These are phyloP conservation scores for Oncopeltus fasciatus DNA, from an alignment of 1,140 invertebrate species.

Conservation along the genomic window DNA sequence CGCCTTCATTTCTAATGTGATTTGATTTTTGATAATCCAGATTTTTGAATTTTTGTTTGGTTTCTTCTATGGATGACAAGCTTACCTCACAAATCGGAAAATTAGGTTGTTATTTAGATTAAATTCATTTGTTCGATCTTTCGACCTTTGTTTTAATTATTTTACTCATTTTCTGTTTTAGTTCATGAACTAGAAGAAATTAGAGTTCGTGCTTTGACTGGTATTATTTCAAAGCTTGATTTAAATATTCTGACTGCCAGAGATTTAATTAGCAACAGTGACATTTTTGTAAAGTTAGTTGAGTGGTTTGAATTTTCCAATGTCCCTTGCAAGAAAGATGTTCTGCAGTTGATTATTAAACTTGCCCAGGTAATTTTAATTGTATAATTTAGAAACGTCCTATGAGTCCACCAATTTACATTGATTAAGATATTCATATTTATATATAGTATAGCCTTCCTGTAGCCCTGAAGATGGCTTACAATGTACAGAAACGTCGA, in stretches of 20 bases:
- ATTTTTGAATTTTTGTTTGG: too few species aligned
- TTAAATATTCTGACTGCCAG: constrained; percentile 30
- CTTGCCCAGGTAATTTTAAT: constrained; percentile 31
- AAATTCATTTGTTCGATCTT: neutral
- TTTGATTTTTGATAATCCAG: too few species aligned
- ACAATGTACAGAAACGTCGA: too few species aligned
- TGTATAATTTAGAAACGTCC: too few species aligned
- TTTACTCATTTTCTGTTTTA: constrained; percentile 13
- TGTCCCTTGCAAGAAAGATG: constrained; percentile 28
- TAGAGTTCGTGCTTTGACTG: constrained; percentile 29
- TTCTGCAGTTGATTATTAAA: constrained; percentile 29
- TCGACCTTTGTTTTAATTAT: neutral
- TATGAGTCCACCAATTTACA: too few species aligned
- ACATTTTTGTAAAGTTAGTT: constrained; percentile 31
- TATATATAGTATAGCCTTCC: too few species aligned
- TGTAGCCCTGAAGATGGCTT: too few species aligned
- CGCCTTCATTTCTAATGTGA: too few species aligned
- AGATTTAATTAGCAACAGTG: constrained; percentile 27
- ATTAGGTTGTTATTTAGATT: neutral
- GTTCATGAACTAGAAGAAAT: constrained; percentile 32
- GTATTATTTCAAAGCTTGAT: constrained; percentile 32
- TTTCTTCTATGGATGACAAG: neutral
- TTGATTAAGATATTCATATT: too few species aligned
- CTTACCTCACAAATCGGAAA: neutral
- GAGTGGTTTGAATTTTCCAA: constrained; percentile 32